Evolutionary conservation across 2,113 vertebrate species (phyloP), one percentile per base, ranked within the genome.

Genomic region (Dasypus novemcinctus): DNA sequence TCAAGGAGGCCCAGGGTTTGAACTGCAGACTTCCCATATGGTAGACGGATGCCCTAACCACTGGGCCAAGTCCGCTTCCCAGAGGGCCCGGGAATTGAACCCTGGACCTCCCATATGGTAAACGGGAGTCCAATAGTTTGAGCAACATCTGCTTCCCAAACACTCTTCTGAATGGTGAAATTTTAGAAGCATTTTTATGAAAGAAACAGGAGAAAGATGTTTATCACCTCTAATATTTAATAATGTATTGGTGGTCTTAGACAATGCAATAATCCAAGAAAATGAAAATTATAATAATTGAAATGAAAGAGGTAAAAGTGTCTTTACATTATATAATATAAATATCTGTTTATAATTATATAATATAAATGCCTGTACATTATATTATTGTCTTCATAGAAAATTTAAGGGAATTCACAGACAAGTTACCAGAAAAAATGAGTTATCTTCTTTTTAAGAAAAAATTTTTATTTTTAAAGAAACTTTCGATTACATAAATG

Each of bases 161-260:
- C 43, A 36, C 52, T 54, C 13, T 54, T 54, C 52, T 46, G 59
- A 90, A 41, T 83, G 88, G 29, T 59, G 68, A 87, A 36, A 71
- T 64, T 88, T 81, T 81, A 81, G 36, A 57, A 94, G 46, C 29
- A 82, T 82, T 82, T 93, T 74, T 43, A 88, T 36, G 57, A 66
- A 54, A 36, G 29, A 49, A 82, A 74, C 36, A 64, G 43, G 46
- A 64, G 49, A 72, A 87, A 71, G 46, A 64, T 66, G 61, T 12
- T 74, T 43, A 57, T 88, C 49, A 75, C 29, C 41, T 49, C 46
- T 87, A 25, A 36, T 61, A 57, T 57, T 78, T 86, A 89, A 23
- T 66, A 36, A 72, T 75, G 7, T 82, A 75, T 57, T 66, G 7
- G 54, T 82, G 7, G 43, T 12, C 7, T 64, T 82, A 66, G 31